Percentiles rank a stretch among this genome's conserved stretches.
These are phyloP conservation scores for Clarias platycephalus DNA, from an alignment of 2,797 vertebrate genomes.

Conservation along the genomic window DNA sequence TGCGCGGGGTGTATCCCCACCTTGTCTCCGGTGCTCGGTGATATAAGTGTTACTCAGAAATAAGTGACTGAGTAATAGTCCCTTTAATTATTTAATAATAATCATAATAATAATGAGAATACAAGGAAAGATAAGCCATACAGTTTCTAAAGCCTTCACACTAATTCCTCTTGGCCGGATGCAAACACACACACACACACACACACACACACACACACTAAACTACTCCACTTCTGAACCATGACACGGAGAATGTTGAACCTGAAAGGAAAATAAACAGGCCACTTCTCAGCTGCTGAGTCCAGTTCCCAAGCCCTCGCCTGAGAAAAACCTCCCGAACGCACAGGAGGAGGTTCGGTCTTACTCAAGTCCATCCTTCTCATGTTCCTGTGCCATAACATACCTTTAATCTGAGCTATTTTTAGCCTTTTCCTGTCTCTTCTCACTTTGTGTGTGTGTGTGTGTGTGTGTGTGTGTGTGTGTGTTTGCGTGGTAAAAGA, in stretches of 20 bases:
- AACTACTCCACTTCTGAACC: slow-evolving; percentile 53
- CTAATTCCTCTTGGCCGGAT: neutral
- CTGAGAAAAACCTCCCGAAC: slow-evolving; percentile 86
- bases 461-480: slow-evolving; percentile 13
- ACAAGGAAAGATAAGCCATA: neutral
- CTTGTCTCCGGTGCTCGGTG: neutral
- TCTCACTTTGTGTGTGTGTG: slow-evolving; percentile 22
- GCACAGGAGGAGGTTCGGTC: slow-evolving; percentile 72
- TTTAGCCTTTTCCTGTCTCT: slow-evolving; percentile 77
- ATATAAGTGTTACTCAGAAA: neutral
- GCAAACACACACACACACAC: slow-evolving; percentile 33
- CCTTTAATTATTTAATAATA: neutral
- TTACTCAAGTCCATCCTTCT: slow-evolving; percentile 88
- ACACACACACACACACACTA: slow-evolving; percentile 38
- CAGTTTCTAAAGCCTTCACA: slow-evolving; percentile 1
- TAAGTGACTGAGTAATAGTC: neutral
- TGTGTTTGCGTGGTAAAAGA: slow-evolving; percentile 25
- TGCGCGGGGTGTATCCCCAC: neutral
- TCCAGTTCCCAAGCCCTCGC: slow-evolving; percentile 81
- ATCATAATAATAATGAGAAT: neutral
- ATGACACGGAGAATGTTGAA: slow-evolving; percentile 66
- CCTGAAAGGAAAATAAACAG: slow-evolving; percentile 65
- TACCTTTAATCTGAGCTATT: slow-evolving; percentile 90
- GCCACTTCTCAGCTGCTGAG: slow-evolving; percentile 74
- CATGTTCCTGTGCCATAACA: slow-evolving; percentile 89